Base-by-base conservation (phyloP, 1,140 invertebrate genomes). In the Euglossa dilemma region DNA sequence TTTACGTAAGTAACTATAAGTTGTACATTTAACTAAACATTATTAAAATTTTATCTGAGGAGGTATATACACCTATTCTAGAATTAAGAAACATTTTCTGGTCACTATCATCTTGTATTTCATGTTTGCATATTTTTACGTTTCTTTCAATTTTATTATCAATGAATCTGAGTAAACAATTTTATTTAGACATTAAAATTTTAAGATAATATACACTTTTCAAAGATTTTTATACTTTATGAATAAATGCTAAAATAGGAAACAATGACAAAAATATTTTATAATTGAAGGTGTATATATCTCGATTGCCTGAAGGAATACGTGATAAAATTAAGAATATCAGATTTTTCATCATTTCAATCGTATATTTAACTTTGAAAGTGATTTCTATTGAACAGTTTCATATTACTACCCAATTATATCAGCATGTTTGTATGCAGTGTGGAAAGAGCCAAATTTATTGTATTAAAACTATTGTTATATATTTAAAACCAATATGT, bases 1-100 rank as follows among this genome's bases (percentile, higher is more conserved):
- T 85, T 89, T 82, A 59, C 36, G 54, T 85, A 86, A 89, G 66
- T 89, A 70, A 86, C 47, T 9, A 78, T 88, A 85, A 87, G 47
- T 87, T 82, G 78, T 87, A 87, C 75, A 78, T 83, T 83, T 71
- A 71, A 78, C 23, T 64, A 56, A 66, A 20, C 9, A 61, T 77
- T 76, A 50, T 54, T 50, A 25, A 59, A 23, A 50, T 57, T 75
- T 76, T 47, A 76, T 56, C 63, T 75, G 28, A 16, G 18, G 66
- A 61, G 81, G 50, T 78, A 67, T 78, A 78, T 83, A 71, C 66
- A 70, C 75, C 64, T 23, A n/a, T 43, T 28, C 6, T 77, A 69
- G 50, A 63, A 6, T 45, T n/a, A 63, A 77, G 59, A 20, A 77
- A 66, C 77, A 52, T 70, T 78, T 43, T 77, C 6, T 67, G 28